Evolutionary conservation across 1,140 invertebrate genomes (phyloP).

Genomic region (Xylocopa sonorina): DNA sequence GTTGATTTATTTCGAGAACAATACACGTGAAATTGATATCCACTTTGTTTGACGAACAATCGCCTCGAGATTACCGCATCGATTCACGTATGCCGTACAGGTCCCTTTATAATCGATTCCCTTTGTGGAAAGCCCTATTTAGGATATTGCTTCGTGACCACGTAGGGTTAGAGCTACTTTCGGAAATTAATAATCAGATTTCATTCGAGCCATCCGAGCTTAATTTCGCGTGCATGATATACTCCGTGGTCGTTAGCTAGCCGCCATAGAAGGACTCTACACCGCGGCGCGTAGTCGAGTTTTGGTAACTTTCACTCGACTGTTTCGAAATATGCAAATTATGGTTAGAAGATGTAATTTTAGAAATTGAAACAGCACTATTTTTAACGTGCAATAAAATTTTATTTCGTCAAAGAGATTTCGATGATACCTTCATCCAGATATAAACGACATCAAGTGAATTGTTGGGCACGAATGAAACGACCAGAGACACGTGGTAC

Average conservation of each 20-base stretch:
- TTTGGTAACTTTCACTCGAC: background rate
- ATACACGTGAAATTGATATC: background rate
- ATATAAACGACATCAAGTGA: constrained; percentile 14
- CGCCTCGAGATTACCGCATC: background rate
- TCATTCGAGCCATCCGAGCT: constrained; percentile 35
- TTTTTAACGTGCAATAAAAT: no score
- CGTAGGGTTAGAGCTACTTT: constrained; percentile 45
- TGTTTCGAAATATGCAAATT: no score
- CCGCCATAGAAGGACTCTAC: background rate
- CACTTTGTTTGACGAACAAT: constrained; percentile 11
- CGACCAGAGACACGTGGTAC: constrained; percentile 5
- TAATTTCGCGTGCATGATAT: constrained; percentile 11
- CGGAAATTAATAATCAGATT: constrained; percentile 56
- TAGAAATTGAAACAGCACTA: no score
- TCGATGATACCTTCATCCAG: no score
- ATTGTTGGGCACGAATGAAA: background rate
- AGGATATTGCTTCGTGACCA: constrained; percentile 46
- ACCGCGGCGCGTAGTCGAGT: background rate
- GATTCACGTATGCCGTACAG: background rate
- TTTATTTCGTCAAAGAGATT: no score
- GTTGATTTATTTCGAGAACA: background rate
- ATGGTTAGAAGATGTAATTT: no score
- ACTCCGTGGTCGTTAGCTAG: background rate
- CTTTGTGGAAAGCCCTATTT: constrained; percentile 50
- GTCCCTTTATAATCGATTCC: constrained; percentile 11